Evolutionary conservation across 2,888 invertebrate species (phyloP).

Genomic region (Mesorhabditis belari): DNA sequence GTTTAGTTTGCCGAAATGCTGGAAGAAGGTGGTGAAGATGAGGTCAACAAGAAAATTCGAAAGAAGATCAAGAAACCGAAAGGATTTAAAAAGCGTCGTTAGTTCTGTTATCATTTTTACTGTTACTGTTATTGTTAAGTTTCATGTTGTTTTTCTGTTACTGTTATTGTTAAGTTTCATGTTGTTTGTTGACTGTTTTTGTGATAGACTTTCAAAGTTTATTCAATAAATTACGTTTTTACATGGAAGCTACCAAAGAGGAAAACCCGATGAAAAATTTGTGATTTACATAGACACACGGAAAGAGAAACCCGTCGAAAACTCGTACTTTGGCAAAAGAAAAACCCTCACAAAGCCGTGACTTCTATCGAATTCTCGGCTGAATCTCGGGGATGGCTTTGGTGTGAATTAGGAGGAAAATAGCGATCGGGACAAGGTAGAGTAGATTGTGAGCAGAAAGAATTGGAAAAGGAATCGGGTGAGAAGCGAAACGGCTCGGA

Average conservation of each 20-base stretch:
- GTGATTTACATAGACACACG: too few species aligned
- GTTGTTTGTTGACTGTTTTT: neutral
- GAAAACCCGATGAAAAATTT: too few species aligned
- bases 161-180: neutral
- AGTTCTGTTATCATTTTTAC: too few species aligned
- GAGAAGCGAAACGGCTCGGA: neutral
- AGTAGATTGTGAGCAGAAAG: neutral
- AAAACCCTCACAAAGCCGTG: too few species aligned
- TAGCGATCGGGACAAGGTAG: neutral
- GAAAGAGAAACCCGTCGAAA: too few species aligned
- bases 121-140: too few species aligned
- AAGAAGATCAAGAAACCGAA: conserved; percentile 12
- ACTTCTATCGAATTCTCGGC: neutral
- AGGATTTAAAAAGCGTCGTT: conserved; percentile 14
- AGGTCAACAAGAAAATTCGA: conserved; percentile 10
- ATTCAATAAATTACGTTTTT: neutral
- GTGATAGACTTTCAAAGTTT: neutral
- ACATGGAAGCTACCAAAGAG: too few species aligned
- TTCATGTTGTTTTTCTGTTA: neutral
- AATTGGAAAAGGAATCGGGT: neutral
- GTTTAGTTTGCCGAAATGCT: conserved; percentile 31
- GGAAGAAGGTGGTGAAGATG: conserved; percentile 33
- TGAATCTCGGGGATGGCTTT: neutral
- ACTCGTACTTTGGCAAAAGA: too few species aligned
- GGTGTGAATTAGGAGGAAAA: neutral